These are phyloP conservation scores for Helicoverpa armigera DNA, from an alignment of 1,140 invertebrate genomes.

Conservation along the genomic window DNA sequence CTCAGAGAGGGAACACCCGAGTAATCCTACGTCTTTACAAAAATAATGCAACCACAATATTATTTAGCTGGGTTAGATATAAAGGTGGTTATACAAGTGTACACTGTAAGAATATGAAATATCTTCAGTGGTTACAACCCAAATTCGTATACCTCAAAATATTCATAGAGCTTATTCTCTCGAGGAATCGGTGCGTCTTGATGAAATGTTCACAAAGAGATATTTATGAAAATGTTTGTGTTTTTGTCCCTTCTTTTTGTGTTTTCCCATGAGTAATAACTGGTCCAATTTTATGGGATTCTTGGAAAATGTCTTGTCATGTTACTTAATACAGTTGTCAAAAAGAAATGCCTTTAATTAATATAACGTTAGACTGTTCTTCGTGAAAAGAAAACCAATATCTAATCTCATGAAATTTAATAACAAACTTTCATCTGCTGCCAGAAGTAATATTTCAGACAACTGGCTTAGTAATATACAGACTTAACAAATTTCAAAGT, in stretches of 20 bases:
- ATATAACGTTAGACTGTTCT: not conserved
- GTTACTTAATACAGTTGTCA: not conserved
- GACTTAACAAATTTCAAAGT: too few relatives aligned
- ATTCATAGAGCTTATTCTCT: constrained; percentile 74
- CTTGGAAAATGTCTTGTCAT: not conserved
- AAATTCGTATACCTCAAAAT: constrained; percentile 70
- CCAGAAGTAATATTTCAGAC: too few relatives aligned
- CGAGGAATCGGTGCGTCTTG: constrained; percentile 61
- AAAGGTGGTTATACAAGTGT: constrained; percentile 13
- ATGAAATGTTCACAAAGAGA: constrained; percentile 65
- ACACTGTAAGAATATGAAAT: constrained; percentile 49
- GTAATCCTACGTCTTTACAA: constrained; percentile 61
- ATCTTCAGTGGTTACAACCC: constrained; percentile 51
- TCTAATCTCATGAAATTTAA: too few relatives aligned
- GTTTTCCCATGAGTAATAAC: constrained; percentile 34
- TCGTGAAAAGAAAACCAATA: too few relatives aligned
- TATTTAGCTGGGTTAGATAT: constrained; percentile 54
- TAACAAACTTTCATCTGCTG: too few relatives aligned
- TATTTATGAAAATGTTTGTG: constrained; percentile 65
- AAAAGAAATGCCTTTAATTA: not conserved
- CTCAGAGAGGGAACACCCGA: constrained; percentile 53
- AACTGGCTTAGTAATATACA: too few relatives aligned
- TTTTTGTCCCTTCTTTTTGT: constrained; percentile 52
- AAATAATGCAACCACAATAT: constrained; percentile 61
- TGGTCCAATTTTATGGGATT: constrained; percentile 29